These are phyloP conservation scores for Myotis findleyi DNA, from an alignment of 2,797 vertebrate genomes.

Conservation along the genomic window DNA sequence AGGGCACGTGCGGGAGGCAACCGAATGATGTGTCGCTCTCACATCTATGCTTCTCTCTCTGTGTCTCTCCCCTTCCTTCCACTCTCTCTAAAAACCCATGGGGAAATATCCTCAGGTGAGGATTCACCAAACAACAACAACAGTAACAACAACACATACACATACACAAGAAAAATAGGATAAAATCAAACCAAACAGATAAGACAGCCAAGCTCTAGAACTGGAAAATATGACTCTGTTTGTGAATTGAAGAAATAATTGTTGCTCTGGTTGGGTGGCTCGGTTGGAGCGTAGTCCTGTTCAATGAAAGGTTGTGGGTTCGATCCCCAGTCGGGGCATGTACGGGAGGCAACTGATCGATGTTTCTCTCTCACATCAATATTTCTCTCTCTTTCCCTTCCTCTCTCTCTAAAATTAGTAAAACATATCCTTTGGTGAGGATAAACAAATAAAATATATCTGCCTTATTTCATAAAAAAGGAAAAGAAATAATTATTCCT, in stretches of 20 bases:
- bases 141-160: no score
- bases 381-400: background rate
- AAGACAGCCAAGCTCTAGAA: background rate
- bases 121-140: conserved; percentile 1
- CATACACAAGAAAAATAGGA: conserved; percentile 34
- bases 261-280: background rate
- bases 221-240: background rate
- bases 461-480: background rate
- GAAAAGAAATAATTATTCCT: background rate
- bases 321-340: background rate
- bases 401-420: background rate
- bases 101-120: no score
- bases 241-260: conserved; percentile 45
- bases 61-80: no score
- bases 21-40: no score
- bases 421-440: background rate
- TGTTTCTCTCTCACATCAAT: background rate
- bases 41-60: no score
- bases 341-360: background rate
- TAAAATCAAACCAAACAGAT: conserved; percentile 19
- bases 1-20: no score
- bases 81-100: no score
- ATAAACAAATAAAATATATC: background rate
- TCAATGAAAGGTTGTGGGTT: background rate
- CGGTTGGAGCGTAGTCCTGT: background rate